phyloP scores from a whole-genome alignment of 1,140 invertebrate species.

The Pseudomyrmex flavicornis region DNA sequence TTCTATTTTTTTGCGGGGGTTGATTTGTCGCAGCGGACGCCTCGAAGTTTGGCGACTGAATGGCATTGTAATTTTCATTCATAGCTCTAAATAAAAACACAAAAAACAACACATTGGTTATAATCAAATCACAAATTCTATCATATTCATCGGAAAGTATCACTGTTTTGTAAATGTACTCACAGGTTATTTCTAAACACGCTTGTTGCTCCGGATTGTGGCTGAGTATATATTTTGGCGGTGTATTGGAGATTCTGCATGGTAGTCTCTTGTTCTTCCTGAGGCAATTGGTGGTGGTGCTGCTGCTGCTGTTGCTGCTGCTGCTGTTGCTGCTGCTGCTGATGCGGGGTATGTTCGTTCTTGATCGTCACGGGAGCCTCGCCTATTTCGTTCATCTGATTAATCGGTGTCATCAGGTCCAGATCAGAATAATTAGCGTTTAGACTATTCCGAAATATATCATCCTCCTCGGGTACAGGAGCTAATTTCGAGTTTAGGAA shows the following conservation, averaged over 20 bases:
- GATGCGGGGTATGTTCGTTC: constrained; percentile 70
- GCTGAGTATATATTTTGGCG: constrained; percentile 81
- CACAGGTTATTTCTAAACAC: constrained; percentile 80
- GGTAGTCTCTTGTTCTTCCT: constrained; percentile 65
- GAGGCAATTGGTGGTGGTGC: constrained; percentile 41
- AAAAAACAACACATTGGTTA: not conserved
- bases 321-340: constrained; percentile 60
- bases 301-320: constrained; percentile 57
- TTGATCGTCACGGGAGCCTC: constrained; percentile 66
- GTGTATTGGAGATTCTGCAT: constrained; percentile 83
- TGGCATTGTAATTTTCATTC: constrained; percentile 73
- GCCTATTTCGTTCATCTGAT: constrained; percentile 77
- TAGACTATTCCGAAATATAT: constrained; percentile 80
- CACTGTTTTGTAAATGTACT: constrained; percentile 40
- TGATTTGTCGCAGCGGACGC: constrained; percentile 62
- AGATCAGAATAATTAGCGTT: constrained; percentile 83
- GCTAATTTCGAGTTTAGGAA: constrained; percentile 87
- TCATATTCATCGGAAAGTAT: not conserved
- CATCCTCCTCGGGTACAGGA: constrained; percentile 88
- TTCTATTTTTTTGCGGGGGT: constrained; percentile 74
- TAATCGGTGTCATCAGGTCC: constrained; percentile 82
- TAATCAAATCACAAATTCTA: not conserved
- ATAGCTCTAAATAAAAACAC: constrained; percentile 67
- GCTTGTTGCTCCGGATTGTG: constrained; percentile 70
- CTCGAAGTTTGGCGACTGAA: constrained; percentile 73